Conservation (phyloP, 2,113 vertebrate species). For the Grus americana region DNA sequence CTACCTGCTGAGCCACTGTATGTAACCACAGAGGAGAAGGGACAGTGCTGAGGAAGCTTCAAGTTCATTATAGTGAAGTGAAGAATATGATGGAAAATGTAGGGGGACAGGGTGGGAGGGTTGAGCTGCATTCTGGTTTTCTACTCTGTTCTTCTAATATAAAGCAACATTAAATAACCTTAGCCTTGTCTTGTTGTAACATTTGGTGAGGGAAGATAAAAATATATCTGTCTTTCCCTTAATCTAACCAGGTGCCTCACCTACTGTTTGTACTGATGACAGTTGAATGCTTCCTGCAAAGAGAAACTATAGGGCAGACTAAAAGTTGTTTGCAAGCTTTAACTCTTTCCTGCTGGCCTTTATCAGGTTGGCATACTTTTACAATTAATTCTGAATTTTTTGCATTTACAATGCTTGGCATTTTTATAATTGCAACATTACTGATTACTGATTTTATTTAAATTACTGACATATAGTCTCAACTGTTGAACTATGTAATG, state of each 20-base stretch:
- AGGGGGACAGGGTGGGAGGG: neutral
- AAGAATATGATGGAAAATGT: neutral
- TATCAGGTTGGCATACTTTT: neutral
- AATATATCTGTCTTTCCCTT: neutral
- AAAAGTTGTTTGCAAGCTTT: neutral
- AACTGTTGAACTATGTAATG: neutral
- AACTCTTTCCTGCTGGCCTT: conserved; percentile 22
- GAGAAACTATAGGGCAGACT: neutral
- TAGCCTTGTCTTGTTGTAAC: neutral
- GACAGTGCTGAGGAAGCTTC: neutral
- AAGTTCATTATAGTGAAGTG: neutral
- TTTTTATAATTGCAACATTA: neutral
- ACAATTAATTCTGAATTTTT: neutral
- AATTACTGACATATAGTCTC: neutral
- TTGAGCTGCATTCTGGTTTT: neutral
- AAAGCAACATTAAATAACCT: neutral
- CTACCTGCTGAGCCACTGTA: neutral
- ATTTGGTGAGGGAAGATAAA: neutral
- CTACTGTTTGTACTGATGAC: neutral
- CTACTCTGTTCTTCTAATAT: neutral
- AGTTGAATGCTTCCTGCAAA: conserved; percentile 22
- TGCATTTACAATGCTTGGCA: neutral
- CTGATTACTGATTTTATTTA: neutral
- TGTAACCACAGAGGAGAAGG: neutral
- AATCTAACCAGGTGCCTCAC: neutral